phyloP scores from a whole-genome alignment of 1,140 invertebrate species.

The Lepidotrigona ventralis region DNA sequence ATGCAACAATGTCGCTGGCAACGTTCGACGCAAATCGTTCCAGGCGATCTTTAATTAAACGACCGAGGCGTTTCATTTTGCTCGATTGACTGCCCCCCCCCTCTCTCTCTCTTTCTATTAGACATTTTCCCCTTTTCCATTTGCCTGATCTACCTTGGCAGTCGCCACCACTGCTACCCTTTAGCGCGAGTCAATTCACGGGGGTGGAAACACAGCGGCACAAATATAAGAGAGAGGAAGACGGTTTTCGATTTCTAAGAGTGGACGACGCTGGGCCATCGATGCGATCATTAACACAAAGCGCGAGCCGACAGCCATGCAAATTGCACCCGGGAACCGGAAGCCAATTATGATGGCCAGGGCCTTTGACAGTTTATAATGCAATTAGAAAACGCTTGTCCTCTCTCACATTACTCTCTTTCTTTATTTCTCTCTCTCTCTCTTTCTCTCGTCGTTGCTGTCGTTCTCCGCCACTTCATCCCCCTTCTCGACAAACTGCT shows the following conservation, averaged over 20 bases:
- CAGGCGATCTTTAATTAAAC: slow-evolving; percentile 24
- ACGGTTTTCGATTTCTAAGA: slow-evolving; percentile 49
- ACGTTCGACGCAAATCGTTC: slow-evolving; percentile 8
- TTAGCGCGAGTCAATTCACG: slow-evolving; percentile 34
- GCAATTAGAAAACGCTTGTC: slow-evolving; percentile 54
- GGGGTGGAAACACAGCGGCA: slow-evolving; percentile 30
- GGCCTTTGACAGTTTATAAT: slow-evolving; percentile 61
- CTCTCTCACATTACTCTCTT: neutral
- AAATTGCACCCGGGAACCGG: slow-evolving; percentile 48
- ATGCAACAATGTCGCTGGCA: neutral
- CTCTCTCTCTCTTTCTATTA: neutral
- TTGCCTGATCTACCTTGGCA: slow-evolving; percentile 9
- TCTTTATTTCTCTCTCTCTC: neutral
- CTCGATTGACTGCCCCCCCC: neutral
- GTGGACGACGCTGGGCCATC: neutral
- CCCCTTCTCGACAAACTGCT: too few species aligned
- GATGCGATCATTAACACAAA: slow-evolving; percentile 55
- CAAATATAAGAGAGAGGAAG: slow-evolving; percentile 44
- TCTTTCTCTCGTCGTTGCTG: too few species aligned
- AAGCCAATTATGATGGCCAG: slow-evolving; percentile 41
- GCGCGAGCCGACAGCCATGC: slow-evolving; percentile 19
- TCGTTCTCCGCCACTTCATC: too few species aligned
- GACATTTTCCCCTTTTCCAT: slow-evolving; percentile 5
- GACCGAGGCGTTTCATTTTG: slow-evolving; percentile 5
- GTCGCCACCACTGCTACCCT: slow-evolving; percentile 13